Percentiles rank a stretch among this genome's conserved stretches.
Evolutionary conservation across 1,140 invertebrate species (phyloP).

Genomic region (Drosophila teissieri): DNA sequence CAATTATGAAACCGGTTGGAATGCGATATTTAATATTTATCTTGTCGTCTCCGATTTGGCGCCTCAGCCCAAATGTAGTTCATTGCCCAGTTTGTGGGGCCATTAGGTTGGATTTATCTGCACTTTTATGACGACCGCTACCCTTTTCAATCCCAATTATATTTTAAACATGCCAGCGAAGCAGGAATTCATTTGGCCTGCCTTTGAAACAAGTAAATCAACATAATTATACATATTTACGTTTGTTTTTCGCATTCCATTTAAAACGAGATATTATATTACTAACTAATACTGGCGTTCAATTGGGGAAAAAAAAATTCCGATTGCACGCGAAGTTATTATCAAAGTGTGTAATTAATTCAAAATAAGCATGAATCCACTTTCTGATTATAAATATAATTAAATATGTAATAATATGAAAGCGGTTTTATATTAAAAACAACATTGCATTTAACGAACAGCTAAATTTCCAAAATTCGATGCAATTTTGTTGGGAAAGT

Average conservation of each 20-base stretch:
- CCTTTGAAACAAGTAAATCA: too few relatives aligned
- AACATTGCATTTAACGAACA: constrained; percentile 15
- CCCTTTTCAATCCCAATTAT: too few relatives aligned
- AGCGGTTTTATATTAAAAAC: constrained; percentile 16
- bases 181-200: background rate
- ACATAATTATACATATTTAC: constrained; percentile 5
- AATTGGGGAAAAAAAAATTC: too few relatives aligned
- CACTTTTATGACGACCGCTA: too few relatives aligned
- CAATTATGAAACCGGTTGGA: constrained; percentile 20
- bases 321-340: background rate
- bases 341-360: constrained; percentile 23
- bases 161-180: too few relatives aligned
- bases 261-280: background rate
- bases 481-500: background rate
- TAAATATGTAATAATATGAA: constrained; percentile 33
- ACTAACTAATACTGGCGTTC: background rate
- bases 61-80: background rate
- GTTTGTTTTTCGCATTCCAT: constrained; percentile 1
- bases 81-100: background rate
- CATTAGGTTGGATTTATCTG: too few relatives aligned
- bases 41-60: constrained; percentile 1
- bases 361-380: background rate
- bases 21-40: background rate
- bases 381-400: constrained; percentile 15
- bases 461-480: background rate